A percentile compares a stretch with the other conserved stretches of the same genome.
phyloP scores from a whole-genome alignment of 2,888 invertebrate genomes.

The Parasteatoda lunata region DNA sequence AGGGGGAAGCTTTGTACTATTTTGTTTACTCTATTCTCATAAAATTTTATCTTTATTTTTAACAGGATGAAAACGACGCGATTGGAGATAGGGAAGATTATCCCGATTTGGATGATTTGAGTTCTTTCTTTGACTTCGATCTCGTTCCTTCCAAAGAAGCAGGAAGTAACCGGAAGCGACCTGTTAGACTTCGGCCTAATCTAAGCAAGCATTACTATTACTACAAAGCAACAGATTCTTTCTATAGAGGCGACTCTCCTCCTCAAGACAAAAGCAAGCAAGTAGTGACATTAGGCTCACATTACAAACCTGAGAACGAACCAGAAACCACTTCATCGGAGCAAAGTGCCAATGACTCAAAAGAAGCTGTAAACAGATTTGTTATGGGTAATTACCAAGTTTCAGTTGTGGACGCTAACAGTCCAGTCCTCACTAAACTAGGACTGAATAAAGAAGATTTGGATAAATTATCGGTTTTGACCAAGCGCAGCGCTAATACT shows the following conservation, averaged over 20 bases:
- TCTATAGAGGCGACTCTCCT: not conserved
- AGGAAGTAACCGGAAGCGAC: not conserved
- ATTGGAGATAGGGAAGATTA: slow-evolving; percentile 42
- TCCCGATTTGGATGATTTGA: slow-evolving; percentile 51
- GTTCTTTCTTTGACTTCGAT: slow-evolving; percentile 60
- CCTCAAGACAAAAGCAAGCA: not conserved
- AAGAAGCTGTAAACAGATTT: slow-evolving; percentile 4
- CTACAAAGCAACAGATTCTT: slow-evolving; percentile 19
- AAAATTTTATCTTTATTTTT: not conserved
- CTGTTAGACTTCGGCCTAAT: not conserved
- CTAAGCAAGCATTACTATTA: slow-evolving; percentile 38
- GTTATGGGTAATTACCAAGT: slow-evolving; percentile 48
- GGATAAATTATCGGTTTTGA: slow-evolving; percentile 25
- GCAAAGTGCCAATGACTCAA: slow-evolving; percentile 14
- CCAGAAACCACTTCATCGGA: slow-evolving; percentile 3
- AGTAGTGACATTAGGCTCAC: slow-evolving; percentile 52
- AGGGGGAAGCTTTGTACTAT: no score
- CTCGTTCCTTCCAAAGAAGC: slow-evolving; percentile 16
- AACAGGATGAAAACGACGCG: not conserved
- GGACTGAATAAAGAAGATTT: slow-evolving; percentile 48
- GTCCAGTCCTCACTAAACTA: slow-evolving; percentile 38
- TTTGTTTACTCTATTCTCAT: no score
- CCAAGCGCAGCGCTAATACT: slow-evolving; percentile 24
- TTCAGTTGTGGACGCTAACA: slow-evolving; percentile 49
- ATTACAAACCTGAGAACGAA: slow-evolving; percentile 39